These are phyloP conservation scores for Nomada flava DNA, from an alignment of 2,888 invertebrate genomes.

Conservation along the genomic window DNA sequence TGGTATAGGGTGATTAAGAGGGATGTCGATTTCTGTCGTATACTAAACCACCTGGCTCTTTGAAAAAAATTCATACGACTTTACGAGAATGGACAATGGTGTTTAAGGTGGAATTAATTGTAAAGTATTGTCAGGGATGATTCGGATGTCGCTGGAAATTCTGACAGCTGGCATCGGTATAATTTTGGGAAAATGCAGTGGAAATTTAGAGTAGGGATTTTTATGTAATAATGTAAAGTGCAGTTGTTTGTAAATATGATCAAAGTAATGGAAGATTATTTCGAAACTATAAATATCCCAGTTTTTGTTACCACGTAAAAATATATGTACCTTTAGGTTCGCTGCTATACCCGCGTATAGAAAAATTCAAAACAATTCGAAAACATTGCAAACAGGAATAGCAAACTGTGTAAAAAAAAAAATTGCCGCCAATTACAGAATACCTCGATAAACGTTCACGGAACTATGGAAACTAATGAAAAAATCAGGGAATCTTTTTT, in stretches of 20 bases:
- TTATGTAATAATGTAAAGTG: neutral
- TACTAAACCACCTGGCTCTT: neutral
- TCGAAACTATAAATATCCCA: neutral
- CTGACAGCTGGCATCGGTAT: too few species aligned
- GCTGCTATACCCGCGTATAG: neutral
- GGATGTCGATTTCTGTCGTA: neutral
- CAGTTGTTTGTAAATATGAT: constrained; percentile 8
- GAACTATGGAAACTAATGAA: too few species aligned
- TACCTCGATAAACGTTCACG: too few species aligned
- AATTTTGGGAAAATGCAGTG: too few species aligned
- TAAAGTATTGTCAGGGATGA: too few species aligned
- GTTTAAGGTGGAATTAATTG: neutral
- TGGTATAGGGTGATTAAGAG: constrained; percentile 17
- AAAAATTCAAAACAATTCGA: neutral
- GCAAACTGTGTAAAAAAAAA: too few species aligned
- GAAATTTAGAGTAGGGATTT: too few species aligned
- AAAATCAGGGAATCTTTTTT: too few species aligned
- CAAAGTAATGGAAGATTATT: neutral
- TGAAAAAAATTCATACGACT: neutral
- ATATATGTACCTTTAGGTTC: neutral
- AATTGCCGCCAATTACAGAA: too few species aligned
- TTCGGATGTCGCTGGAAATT: too few species aligned
- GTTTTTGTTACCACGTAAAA: neutral
- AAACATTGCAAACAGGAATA: neutral
- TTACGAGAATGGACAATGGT: too few species aligned